Evolutionary conservation across 2,888 invertebrate genomes (phyloP).

Genomic region (Tetheella fluctuosa): DNA sequence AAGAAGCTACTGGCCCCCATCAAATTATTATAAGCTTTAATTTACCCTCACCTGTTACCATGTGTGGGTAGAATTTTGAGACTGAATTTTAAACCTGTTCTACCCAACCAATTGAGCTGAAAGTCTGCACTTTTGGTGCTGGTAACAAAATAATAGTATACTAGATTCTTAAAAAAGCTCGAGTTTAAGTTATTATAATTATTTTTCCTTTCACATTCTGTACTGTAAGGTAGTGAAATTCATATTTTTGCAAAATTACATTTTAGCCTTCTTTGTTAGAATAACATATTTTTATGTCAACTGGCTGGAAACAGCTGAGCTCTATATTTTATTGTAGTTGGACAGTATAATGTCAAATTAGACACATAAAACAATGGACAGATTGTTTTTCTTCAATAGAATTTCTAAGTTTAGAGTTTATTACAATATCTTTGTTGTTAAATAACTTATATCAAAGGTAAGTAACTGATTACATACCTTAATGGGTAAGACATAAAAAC

Average conservation of each 20-base stretch:
- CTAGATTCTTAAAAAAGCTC: no score
- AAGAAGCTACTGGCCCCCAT: no score
- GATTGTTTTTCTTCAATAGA: constrained; percentile 29
- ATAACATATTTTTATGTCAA: not conserved
- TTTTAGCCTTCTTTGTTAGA: not conserved
- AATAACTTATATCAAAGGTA: constrained; percentile 13
- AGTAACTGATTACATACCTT: not conserved
- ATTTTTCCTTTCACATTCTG: no score
- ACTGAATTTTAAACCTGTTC: no score
- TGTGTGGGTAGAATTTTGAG: no score
- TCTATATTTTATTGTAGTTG: not conserved
- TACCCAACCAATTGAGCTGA: no score
- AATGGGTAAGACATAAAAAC: not conserved
- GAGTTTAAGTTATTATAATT: no score
- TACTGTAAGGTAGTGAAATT: no score
- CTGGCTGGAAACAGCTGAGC: constrained; percentile 7
- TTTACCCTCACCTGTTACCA: no score
- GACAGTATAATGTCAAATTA: constrained; percentile 33
- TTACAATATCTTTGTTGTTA: not conserved
- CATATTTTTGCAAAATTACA: not conserved
- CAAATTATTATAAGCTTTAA: no score
- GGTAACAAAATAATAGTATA: no score
- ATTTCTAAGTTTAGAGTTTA: constrained; percentile 21
- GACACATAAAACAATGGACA: constrained; percentile 50
- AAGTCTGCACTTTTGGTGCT: no score